These are phyloP conservation scores for Tanytarsus gracilentus DNA, from an alignment of 2,888 invertebrate species.

Conservation along the genomic window DNA sequence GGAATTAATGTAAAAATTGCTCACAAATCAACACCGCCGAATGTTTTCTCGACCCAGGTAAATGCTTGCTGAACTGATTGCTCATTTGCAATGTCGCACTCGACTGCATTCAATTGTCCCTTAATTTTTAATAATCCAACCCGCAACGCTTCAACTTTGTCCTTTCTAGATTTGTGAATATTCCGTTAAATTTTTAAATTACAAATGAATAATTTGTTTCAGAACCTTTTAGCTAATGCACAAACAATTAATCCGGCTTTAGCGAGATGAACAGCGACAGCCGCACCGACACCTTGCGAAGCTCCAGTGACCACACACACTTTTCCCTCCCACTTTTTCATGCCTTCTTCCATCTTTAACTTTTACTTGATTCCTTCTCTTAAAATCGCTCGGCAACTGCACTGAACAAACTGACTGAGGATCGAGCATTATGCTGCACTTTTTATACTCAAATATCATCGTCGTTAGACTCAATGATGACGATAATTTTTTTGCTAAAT, in stretches of 20 bases:
- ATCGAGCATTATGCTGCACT: not conserved
- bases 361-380: not conserved
- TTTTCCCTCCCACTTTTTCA: slow-evolving; percentile 19
- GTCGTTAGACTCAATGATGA: not conserved
- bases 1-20: no score
- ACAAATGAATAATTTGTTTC: not conserved
- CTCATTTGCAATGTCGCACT: slow-evolving; percentile 36
- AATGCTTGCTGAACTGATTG: slow-evolving; percentile 33
- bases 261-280: not conserved
- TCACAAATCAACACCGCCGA: slow-evolving; percentile 34
- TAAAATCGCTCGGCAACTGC: not conserved
- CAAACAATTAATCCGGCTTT: slow-evolving; percentile 7
- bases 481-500: not conserved
- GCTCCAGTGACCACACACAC: slow-evolving; percentile 18
- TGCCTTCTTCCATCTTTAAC: slow-evolving; percentile 10
- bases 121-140: slow-evolving; percentile 33
- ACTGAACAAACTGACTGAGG: not conserved
- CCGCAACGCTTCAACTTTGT: slow-evolving; percentile 32
- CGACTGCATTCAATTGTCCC: slow-evolving; percentile 35
- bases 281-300: slow-evolving; percentile 9
- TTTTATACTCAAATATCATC: not conserved
- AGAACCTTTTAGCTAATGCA: slow-evolving; percentile 8
- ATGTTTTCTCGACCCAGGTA: slow-evolving; percentile 35
- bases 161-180: slow-evolving; percentile 1
- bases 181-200: not conserved